A percentile compares a stretch with the other conserved stretches of the same genome.
Evolutionary conservation across 2,888 invertebrate species (phyloP).

Genomic region (Euspilapteryx auroguttella): DNA sequence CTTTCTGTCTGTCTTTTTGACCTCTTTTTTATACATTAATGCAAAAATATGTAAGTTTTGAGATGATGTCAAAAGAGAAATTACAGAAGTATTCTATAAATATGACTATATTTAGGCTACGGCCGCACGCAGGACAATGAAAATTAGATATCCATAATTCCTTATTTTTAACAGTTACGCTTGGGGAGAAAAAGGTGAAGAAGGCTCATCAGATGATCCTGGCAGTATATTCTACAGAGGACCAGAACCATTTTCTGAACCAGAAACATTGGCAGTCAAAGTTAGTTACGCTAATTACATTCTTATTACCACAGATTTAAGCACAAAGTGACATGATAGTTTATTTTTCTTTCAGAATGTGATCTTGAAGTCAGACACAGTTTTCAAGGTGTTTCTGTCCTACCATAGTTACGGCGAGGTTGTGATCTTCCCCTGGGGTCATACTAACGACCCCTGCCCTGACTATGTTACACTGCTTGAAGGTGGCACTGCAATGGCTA

Average conservation of each 20-base stretch:
- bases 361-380: slow-evolving; percentile 15
- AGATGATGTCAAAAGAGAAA: neutral
- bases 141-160: too few relatives aligned
- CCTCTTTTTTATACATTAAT: too few relatives aligned
- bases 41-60: neutral
- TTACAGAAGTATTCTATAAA: neutral
- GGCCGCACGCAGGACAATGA: too few relatives aligned
- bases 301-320: too few relatives aligned
- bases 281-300: too few relatives aligned
- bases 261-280: slow-evolving; percentile 72
- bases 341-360: slow-evolving; percentile 21
- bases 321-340: too few relatives aligned
- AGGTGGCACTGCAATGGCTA: slow-evolving; percentile 42
- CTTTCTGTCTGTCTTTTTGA: too few relatives aligned
- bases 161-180: slow-evolving; percentile 67
- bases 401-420: slow-evolving; percentile 50
- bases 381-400: slow-evolving; percentile 42
- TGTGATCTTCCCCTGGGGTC: slow-evolving; percentile 50
- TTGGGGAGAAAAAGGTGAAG: slow-evolving; percentile 72
- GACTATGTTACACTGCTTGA: slow-evolving; percentile 40
- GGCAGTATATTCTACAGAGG: slow-evolving; percentile 82
- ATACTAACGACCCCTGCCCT: slow-evolving; percentile 35
- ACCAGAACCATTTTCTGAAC: slow-evolving; percentile 80
- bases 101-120: too few relatives aligned
- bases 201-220: slow-evolving; percentile 79